Percentiles rank a stretch among this genome's conserved stretches.
Conservation (phyloP, 2,113 vertebrate genomes). For the Caracal caracal region DNA sequence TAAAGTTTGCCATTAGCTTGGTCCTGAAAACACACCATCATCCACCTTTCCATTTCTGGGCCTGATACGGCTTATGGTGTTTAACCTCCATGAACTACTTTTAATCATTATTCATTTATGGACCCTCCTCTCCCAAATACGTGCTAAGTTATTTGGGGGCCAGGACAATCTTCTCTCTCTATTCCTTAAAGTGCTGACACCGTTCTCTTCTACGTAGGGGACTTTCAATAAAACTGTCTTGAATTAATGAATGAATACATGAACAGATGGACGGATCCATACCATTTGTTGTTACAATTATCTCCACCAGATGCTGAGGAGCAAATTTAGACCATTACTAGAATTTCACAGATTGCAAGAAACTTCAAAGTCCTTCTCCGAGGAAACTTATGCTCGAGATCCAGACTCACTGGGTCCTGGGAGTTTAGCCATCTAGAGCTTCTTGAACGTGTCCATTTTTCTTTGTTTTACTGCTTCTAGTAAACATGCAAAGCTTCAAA, state of each 20-base stretch:
- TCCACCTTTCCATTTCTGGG: background rate
- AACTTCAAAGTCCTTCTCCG: constrained; percentile 69
- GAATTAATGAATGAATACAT: background rate
- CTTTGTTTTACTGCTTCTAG: constrained; percentile 40
- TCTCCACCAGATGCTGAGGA: constrained; percentile 60
- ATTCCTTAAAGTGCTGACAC: background rate
- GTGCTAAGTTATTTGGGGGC: background rate
- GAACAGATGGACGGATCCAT: background rate
- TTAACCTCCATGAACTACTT: background rate
- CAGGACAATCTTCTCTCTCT: background rate
- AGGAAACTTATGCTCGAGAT: constrained; percentile 37
- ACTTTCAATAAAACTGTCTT: background rate
- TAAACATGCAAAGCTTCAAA: constrained; percentile 62
- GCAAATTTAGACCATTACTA: constrained; percentile 73
- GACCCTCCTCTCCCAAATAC: background rate
- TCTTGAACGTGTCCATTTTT: background rate
- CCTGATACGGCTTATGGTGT: background rate
- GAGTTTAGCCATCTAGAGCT: constrained; percentile 26
- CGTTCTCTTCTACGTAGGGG: background rate
- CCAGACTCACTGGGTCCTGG: constrained; percentile 35
- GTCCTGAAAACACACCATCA: background rate
- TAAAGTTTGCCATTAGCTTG: background rate
- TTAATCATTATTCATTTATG: no score
- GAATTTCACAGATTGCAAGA: constrained; percentile 72
- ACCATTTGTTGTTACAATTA: background rate